phyloP scores from a whole-genome alignment of 2,797 vertebrate genomes.

The Knipowitschia caucasica region DNA sequence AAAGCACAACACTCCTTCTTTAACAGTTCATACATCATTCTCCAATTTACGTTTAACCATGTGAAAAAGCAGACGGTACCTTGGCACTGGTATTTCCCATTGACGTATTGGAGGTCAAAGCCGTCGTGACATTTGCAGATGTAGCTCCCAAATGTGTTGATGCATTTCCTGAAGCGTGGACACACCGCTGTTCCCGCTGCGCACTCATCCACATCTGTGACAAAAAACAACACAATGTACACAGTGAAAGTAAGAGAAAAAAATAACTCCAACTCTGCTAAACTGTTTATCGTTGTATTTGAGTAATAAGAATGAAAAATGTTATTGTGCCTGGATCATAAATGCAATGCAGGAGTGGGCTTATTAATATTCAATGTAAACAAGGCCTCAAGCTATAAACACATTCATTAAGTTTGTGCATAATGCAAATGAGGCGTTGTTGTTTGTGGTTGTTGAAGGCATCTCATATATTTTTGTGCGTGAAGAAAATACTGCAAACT shows the following conservation, averaged over 20 bases:
- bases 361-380: conserved; percentile 53
- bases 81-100: conserved; percentile 92
- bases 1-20: too few species aligned
- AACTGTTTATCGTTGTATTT: conserved; percentile 27
- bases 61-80: conserved; percentile 68
- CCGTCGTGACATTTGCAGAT: conserved; percentile 94
- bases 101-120: conserved; percentile 90
- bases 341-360: conserved; percentile 37
- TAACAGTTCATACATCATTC: too few species aligned
- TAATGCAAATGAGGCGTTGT: conserved; percentile 17
- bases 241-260: not conserved
- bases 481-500: not conserved
- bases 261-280: not conserved
- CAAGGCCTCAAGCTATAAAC: conserved; percentile 36
- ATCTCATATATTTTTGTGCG: not conserved
- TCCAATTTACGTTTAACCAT: not conserved
- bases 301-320: conserved; percentile 41
- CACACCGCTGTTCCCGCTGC: conserved; percentile 83
- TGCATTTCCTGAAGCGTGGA: conserved; percentile 88
- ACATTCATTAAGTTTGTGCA: conserved; percentile 38
- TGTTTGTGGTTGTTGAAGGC: conserved; percentile 23
- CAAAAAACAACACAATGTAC: not conserved
- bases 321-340: conserved; percentile 48
- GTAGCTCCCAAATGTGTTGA: conserved; percentile 98
- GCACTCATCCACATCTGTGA: conserved; percentile 92